Base-by-base conservation (phyloP, 2,888 invertebrate species). In the Trachelus iudaicus region DNA sequence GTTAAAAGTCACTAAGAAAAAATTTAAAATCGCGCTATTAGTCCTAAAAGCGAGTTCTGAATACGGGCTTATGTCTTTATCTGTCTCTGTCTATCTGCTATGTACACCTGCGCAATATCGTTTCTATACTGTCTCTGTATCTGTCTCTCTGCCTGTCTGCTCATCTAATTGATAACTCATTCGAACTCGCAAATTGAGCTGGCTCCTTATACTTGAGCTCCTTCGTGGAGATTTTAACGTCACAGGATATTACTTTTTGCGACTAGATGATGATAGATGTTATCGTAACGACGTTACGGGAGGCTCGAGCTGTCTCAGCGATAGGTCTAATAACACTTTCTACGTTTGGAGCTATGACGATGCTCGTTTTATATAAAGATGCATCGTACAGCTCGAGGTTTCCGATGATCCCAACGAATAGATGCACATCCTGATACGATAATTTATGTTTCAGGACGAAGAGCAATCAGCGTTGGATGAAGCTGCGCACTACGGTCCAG, bases 391-490 rank as follows among this genome's bases (percentile, higher is more conserved):
- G 56, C 56, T 56, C 56, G 56, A 56, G 56, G 23, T 56, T 56
- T 56, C 56, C 56, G 56, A 56, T 23, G 56, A 23, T 56, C 56
- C 56, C 9, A 2, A 56, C 23, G 69, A 37, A 23, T 31, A 12
- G 34, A 79, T 77, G 40, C 74, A 71, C 76, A 75, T 40, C 75
- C 33, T 74, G 23, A 78, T 34, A 34, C 35, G 78, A 40, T 37
- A 69, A 37, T 76, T 74, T 75, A n/a, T 75, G 69, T 88, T 93
- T 79, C 94, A 97, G 97, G 95, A 96, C 96, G 90, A 97, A 97
- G 92, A 97, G 97, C 90, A 98, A 97, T 92, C 97, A 98, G 92
- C 94, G 98, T 93, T 99, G 99, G 97, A 96, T 98, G 96, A 98
- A 98, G 92, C 94, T 99, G 83, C 94, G 98, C 85, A 98, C 97